These are phyloP conservation scores for Pipra filicauda DNA, from an alignment of 2,113 vertebrate genomes.

Conservation along the genomic window DNA sequence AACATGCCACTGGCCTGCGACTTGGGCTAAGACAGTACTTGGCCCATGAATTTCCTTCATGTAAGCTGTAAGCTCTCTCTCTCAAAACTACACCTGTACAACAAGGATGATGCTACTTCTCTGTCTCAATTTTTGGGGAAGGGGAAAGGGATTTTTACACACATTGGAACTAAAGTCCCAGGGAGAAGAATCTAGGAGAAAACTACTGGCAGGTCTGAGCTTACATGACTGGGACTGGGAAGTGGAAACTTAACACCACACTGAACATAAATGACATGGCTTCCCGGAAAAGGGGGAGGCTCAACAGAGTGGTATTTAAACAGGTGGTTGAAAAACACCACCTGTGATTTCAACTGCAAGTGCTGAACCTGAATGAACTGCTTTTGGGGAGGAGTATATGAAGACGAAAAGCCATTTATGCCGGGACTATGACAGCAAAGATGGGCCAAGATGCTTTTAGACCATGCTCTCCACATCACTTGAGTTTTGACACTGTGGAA, in stretches of 20 bases:
- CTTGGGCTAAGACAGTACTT: neutral
- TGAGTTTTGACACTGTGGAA: neutral
- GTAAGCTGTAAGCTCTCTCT: neutral
- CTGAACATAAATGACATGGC: neutral
- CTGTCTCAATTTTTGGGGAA: neutral
- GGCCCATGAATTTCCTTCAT: neutral
- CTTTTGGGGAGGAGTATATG: neutral
- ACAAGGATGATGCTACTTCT: neutral
- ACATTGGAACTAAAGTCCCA: neutral
- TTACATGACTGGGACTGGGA: neutral
- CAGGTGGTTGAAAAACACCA: conserved; percentile 35
- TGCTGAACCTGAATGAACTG: neutral
- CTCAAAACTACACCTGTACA: neutral
- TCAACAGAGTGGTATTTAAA: conserved; percentile 26
- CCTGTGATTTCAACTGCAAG: conserved; percentile 30
- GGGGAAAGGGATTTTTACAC: neutral
- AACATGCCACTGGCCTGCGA: neutral
- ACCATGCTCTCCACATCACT: neutral
- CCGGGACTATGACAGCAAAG: neutral
- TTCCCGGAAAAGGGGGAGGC: neutral
- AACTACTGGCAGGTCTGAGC: neutral
- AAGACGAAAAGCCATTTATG: neutral
- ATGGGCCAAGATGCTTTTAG: neutral
- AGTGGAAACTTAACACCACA: neutral
- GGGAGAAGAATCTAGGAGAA: neutral